Conservation (phyloP, 2,113 vertebrate species). For the Amia ocellicauda region DNA sequence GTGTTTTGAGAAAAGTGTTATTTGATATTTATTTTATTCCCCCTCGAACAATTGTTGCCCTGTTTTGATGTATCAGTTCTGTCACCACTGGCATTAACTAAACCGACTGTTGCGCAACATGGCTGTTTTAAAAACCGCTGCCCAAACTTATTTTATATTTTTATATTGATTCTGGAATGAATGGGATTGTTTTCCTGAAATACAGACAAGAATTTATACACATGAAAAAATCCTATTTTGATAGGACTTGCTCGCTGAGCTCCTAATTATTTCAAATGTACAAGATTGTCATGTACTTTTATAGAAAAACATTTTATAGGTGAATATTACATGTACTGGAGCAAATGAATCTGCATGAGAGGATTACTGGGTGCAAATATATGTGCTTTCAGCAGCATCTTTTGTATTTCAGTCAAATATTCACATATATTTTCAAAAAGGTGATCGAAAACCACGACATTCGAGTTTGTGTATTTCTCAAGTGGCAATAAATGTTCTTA, state of each 20-base stretch:
- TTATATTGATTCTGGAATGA: constrained; percentile 83
- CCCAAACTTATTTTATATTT: constrained; percentile 85
- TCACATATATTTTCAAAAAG: neutral
- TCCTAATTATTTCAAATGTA: constrained; percentile 72
- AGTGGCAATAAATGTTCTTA: constrained; percentile 3
- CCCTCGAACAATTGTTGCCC: neutral
- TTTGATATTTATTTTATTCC: neutral
- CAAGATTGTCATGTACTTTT: constrained; percentile 70
- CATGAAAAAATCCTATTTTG: constrained; percentile 75
- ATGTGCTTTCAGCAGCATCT: constrained; percentile 63
- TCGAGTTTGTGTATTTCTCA: neutral
- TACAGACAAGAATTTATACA: constrained; percentile 59
- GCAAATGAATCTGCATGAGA: constrained; percentile 62
- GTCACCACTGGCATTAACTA: constrained; percentile 72
- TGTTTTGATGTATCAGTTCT: constrained; percentile 55
- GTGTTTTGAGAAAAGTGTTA: neutral
- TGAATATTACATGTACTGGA: constrained; percentile 71
- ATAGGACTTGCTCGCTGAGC: constrained; percentile 76
- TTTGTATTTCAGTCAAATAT: constrained; percentile 29
- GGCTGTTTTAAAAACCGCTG: constrained; percentile 79
- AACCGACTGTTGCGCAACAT: constrained; percentile 76
- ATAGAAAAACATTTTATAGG: constrained; percentile 68
- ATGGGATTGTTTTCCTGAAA: constrained; percentile 74
- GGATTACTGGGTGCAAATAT: constrained; percentile 56
- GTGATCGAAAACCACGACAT: neutral